Percentiles rank a stretch among this genome's conserved stretches.
Evolutionary conservation across 2,113 vertebrate species (phyloP).

Genomic region (Clinocottus analis): DNA sequence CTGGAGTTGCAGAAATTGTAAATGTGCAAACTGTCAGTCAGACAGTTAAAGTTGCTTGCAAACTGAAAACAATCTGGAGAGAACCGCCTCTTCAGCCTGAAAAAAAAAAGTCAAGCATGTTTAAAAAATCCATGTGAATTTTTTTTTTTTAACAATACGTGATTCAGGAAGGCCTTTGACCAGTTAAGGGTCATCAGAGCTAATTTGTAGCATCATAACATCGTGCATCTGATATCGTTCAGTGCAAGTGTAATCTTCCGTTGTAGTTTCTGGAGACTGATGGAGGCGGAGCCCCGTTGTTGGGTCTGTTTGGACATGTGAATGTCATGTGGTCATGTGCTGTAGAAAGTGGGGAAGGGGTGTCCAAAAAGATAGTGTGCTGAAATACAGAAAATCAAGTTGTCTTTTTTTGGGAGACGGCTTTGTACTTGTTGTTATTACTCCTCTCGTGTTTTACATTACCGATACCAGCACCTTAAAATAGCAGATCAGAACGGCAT

Average conservation of each 20-base stretch:
- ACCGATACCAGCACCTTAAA: conserved; percentile 83
- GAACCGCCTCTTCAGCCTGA: not conserved
- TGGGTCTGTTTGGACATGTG: conserved; percentile 28
- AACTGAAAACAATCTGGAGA: not conserved
- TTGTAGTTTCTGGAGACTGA: not conserved
- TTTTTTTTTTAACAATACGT: not conserved
- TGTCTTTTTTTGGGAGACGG: conserved; percentile 29
- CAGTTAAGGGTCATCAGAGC: not conserved
- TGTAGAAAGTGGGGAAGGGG: not conserved
- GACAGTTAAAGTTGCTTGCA: conserved; percentile 17
- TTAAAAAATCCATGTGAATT: not conserved
- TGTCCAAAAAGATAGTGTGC: not conserved
- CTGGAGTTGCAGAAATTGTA: conserved; percentile 29
- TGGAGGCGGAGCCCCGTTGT: not conserved
- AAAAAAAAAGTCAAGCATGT: not conserved
- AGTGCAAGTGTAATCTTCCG: not conserved
- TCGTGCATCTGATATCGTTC: not conserved
- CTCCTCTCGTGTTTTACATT: conserved; percentile 61
- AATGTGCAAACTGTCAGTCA: conserved; percentile 19
- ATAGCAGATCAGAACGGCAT: conserved; percentile 71
- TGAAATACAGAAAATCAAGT: conserved; percentile 28
- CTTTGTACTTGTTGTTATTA: conserved; percentile 60
- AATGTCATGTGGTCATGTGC: conserved; percentile 15
- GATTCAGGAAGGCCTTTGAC: not conserved
- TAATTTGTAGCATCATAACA: not conserved